Conservation (phyloP, 37 sponge, comb jelly and placozoan species). For the Chondrosia reniformis region DNA sequence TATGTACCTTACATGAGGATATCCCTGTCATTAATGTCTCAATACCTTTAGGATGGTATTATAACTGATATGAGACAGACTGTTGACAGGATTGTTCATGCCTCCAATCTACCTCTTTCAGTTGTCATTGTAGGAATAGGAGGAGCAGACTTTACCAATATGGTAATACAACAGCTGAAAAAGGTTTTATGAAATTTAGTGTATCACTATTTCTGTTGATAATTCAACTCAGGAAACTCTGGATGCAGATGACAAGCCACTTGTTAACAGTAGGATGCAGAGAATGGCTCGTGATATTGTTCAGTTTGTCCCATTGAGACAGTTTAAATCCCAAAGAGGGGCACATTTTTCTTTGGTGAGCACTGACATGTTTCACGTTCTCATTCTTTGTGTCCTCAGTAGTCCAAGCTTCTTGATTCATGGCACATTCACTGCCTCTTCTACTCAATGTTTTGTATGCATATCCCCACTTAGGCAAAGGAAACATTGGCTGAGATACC, state of each 20-base stretch:
- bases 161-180: constrained; percentile 42
- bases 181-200: neutral
- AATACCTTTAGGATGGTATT: constrained; percentile 68
- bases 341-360: constrained; percentile 72
- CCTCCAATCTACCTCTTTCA: constrained; percentile 81
- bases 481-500: constrained; percentile 91
- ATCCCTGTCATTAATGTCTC: neutral
- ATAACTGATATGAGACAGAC: constrained; percentile 84
- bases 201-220: neutral
- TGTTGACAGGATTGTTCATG: constrained; percentile 76
- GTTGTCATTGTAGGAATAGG: constrained; percentile 92
- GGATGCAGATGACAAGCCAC: constrained; percentile 87
- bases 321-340: constrained; percentile 43
- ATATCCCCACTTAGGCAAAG: too few species aligned
- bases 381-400: too few species aligned
- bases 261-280: constrained; percentile 47
- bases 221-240: constrained; percentile 51
- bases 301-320: constrained; percentile 84
- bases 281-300: constrained; percentile 85
- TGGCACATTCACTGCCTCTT: too few species aligned
- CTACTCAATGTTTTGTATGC: too few species aligned
- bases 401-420: too few species aligned
- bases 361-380: too few species aligned
- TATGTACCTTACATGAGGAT: too few species aligned
- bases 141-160: constrained; percentile 82